Base-by-base conservation (phyloP, 2,797 vertebrate species). In the Manis crassicaudata region DNA sequence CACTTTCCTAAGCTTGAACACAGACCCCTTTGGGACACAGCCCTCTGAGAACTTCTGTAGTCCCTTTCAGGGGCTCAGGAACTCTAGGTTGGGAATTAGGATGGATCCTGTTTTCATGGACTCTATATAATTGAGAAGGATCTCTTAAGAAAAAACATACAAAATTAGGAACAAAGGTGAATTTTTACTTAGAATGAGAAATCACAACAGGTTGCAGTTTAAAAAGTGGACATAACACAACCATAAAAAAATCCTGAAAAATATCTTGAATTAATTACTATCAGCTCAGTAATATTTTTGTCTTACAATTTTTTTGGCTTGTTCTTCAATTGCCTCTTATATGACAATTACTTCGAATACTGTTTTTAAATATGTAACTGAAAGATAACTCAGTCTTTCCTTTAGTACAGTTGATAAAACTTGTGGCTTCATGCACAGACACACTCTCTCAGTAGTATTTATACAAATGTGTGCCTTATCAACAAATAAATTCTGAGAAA, bases 161-260 rank as follows among this genome's bases (percentile, higher is more conserved):
- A 21, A 73, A 92, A 84, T 46, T 92, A 46, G 17, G 20, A 86
- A 76, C 11, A 75, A 87, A 84, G 37, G 58, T 63, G 7, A 77
- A 63, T 68, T 88, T 75, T 84, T 52, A 67, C 56, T 60, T 72
- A 81, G 52, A 81, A 85, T 62, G 20, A 56, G 7, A 73, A 70
- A 97, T 58, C 46, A 37, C 32, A 94, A 62, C 21, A 90, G 72
- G 35, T 73, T 73, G 18, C 4, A 73, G 37, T 88, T 65, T 23
- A 43, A 50, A 87, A 79, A 87, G 50, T 2, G 58, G 29, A 77
- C 21, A 21, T 58, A 56, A 8, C 63, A 40, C 27, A 58, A 68
- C 62, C 12, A 60, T 46, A 37, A 43, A 5, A 86, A 83, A 84
- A 94, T 88, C 52, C 87, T 70, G 35, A 90, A 95, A 90, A 88